Base-by-base conservation (phyloP, 2,888 invertebrate genomes). In the Euzophera pinguis region DNA sequence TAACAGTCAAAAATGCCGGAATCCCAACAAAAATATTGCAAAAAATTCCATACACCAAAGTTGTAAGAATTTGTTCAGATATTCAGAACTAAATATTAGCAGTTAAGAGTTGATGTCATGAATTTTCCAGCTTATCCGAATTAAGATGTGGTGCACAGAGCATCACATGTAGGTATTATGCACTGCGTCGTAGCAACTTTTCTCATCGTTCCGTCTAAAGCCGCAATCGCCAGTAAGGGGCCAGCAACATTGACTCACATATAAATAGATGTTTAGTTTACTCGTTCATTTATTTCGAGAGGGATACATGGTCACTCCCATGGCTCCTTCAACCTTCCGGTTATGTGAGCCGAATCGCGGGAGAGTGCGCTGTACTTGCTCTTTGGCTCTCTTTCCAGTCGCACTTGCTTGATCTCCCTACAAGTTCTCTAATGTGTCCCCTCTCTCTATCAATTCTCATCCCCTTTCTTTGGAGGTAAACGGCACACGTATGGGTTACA, bases 131-230 rank as follows among this genome's bases (percentile, higher is more conserved):
- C 45, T 12, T 10, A 8, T 13, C 6, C 12, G 14, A 29, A 14
- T 8, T 14, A n/a, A 3, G 12, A n/a, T 43, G 32, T 14, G 14
- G 45, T 29, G 45, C 32, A 45, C 45, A 45, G 34, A 32, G 45
- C 45, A 34, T 45, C 32, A 9, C 14, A 32, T 32, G 8, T 45
- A 6, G 27, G 9, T 39, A 39, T 39, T 29, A 43, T 29, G 27
- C 13, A 12, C 43, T 45, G 34, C 10, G 45, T 45, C 45, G 9
- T 8, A n/a, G 16, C 32, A 45, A 45, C 45, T 45, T 34, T 45
- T 45, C 32, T 14, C 45, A 45, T 45, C 45, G 45, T 32, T 45
- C 32, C 32, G n/a, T 45, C 32, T 45, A 32, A 16, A 45, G 45
- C 45, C 45, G 14, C 32, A 45, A 16, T 32, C 14, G 32, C 27